A percentile compares a stretch with the other conserved stretches of the same genome.
Conservation (phyloP, 2,888 invertebrate genomes). For the Sericinus montela region DNA sequence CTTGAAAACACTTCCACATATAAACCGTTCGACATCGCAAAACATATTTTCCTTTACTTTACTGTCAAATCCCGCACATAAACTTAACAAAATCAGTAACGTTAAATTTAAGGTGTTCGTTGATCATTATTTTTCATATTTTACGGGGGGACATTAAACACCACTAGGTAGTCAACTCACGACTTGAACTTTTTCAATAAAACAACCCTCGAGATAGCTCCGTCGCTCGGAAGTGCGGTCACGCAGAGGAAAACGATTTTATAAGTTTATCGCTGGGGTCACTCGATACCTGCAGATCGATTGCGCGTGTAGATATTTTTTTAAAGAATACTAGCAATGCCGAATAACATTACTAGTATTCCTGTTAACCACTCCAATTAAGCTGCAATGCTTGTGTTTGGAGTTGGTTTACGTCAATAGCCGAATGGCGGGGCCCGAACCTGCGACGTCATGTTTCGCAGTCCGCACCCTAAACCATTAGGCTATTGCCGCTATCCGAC, state of each 20-base stretch:
- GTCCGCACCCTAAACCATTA: too few relatives aligned
- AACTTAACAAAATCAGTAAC: neutral
- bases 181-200: slow-evolving; percentile 75
- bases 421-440: too few relatives aligned
- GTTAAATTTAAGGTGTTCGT: slow-evolving; percentile 19
- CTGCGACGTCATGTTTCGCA: too few relatives aligned
- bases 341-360: too few relatives aligned
- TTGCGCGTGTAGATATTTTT: slow-evolving; percentile 17
- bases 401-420: too few relatives aligned
- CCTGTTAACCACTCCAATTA: too few relatives aligned
- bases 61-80: neutral
- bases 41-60: neutral
- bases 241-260: slow-evolving; percentile 71
- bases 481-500: too few relatives aligned
- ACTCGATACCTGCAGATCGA: slow-evolving; percentile 48
- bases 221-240: slow-evolving; percentile 64
- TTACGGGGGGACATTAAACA: slow-evolving; percentile 42
- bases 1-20: too few relatives aligned
- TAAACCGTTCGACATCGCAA: too few relatives aligned
- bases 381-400: too few relatives aligned
- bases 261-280: slow-evolving; percentile 67
- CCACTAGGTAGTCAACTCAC: slow-evolving; percentile 65
- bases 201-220: slow-evolving; percentile 58
- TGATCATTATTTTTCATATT: slow-evolving; percentile 67
- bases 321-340: too few relatives aligned